Percentiles rank a stretch among this genome's conserved stretches.
phyloP scores from a whole-genome alignment of 2,888 invertebrate genomes.

The Eupithecia insigniata region DNA sequence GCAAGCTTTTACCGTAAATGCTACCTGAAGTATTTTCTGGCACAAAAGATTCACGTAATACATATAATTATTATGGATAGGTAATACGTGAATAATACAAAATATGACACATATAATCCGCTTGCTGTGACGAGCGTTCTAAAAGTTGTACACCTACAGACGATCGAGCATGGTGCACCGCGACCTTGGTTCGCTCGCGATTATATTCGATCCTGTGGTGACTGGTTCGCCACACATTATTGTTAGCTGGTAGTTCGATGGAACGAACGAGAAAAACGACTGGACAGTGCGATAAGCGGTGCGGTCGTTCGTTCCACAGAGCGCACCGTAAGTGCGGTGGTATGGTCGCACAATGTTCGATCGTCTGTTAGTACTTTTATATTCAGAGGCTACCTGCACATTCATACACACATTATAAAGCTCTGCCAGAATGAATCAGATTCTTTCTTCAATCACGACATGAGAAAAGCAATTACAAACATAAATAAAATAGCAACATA shows the following conservation, averaged over 20 bases:
- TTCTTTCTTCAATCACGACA: not conserved
- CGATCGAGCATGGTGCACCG: too few relatives aligned
- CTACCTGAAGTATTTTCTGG: constrained; percentile 23
- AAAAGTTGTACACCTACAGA: too few relatives aligned
- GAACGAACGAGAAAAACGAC: too few relatives aligned
- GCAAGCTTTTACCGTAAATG: constrained; percentile 54
- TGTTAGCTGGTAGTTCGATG: too few relatives aligned
- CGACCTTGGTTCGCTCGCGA: too few relatives aligned
- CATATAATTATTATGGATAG: not conserved
- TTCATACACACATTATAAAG: not conserved
- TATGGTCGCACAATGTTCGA: too few relatives aligned
- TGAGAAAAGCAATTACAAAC: constrained; percentile 16
- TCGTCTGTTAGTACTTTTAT: too few relatives aligned
- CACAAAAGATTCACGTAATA: not conserved
- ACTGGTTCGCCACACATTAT: too few relatives aligned
- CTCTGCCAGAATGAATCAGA: not conserved
- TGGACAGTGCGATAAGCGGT: too few relatives aligned
- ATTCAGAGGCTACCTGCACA: not conserved
- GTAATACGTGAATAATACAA: not conserved
- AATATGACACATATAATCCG: not conserved
- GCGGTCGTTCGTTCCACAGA: too few relatives aligned
- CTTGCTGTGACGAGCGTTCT: not conserved
- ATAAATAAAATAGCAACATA: constrained; percentile 32
- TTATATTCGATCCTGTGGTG: too few relatives aligned
- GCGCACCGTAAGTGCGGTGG: too few relatives aligned